Conservation (phyloP, 2,888 invertebrate species). For the Dicyrtoma fusca region DNA sequence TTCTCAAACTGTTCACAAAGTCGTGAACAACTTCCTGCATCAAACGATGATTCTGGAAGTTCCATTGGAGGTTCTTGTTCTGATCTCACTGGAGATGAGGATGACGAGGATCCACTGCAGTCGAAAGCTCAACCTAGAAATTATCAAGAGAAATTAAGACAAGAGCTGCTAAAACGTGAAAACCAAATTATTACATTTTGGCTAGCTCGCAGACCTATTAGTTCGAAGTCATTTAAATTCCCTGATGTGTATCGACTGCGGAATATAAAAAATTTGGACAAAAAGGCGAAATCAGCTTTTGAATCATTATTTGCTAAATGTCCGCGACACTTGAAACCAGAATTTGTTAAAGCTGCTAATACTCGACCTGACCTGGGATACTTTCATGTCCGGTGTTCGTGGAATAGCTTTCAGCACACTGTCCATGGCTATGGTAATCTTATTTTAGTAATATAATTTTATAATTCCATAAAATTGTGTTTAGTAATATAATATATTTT, state of each 20-base stretch:
- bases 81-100: slow-evolving; percentile 22
- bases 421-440: slow-evolving; percentile 16
- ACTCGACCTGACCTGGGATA: slow-evolving; percentile 15
- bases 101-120: not conserved
- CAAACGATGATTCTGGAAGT: not conserved
- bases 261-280: not conserved
- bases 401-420: slow-evolving; percentile 6
- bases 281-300: not conserved
- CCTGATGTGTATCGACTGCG: slow-evolving; percentile 3
- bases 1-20: no score
- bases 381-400: slow-evolving; percentile 3
- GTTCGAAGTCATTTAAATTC: not conserved
- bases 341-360: slow-evolving; percentile 3
- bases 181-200: slow-evolving; percentile 18
- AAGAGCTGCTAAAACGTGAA: not conserved
- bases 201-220: not conserved
- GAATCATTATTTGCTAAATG: not conserved
- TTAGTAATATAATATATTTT: no score
- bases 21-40: no score
- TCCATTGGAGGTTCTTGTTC: slow-evolving; percentile 5
- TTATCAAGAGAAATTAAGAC: not conserved
- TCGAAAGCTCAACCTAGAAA: not conserved
- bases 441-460: no score
- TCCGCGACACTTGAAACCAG: not conserved
- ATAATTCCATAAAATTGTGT: no score